phyloP scores from a whole-genome alignment of 2,113 vertebrate species.

The Cepphus grylle region DNA sequence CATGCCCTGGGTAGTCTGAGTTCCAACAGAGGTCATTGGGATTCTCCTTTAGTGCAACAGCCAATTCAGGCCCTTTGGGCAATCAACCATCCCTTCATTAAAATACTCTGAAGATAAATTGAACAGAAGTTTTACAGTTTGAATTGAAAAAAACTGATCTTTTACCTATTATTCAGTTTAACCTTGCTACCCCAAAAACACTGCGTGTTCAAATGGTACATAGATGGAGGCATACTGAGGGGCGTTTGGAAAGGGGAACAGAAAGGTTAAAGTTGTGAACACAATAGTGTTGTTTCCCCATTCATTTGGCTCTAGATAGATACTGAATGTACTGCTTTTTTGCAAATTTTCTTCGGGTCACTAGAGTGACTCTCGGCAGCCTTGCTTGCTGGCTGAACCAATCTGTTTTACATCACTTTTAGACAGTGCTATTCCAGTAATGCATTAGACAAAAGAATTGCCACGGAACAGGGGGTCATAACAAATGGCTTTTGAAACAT shows the following conservation, averaged over 20 bases:
- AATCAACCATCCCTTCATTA: neutral
- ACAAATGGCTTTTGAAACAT: slow-evolving; percentile 37
- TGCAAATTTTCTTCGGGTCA: neutral
- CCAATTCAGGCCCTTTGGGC: neutral
- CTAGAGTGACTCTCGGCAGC: neutral
- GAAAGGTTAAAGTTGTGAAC: neutral
- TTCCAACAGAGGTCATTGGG: neutral
- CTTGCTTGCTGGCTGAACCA: neutral
- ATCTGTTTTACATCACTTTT: slow-evolving; percentile 19
- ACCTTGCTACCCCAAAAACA: neutral
- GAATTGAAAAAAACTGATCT: neutral
- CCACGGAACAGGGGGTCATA: neutral
- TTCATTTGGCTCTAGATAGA: neutral
- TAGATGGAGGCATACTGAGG: neutral
- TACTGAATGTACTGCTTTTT: neutral
- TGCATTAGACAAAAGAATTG: slow-evolving; percentile 27
- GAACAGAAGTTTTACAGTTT: neutral
- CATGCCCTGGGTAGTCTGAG: neutral
- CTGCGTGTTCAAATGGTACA: neutral
- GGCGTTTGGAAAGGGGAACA: neutral
- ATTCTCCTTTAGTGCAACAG: neutral
- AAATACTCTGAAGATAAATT: neutral
- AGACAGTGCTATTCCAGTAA: slow-evolving; percentile 2
- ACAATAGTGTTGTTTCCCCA: neutral
- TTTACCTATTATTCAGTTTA: neutral